Evolutionary conservation across 2,113 vertebrate species (phyloP).

Genomic region (Gavia stellata): DNA sequence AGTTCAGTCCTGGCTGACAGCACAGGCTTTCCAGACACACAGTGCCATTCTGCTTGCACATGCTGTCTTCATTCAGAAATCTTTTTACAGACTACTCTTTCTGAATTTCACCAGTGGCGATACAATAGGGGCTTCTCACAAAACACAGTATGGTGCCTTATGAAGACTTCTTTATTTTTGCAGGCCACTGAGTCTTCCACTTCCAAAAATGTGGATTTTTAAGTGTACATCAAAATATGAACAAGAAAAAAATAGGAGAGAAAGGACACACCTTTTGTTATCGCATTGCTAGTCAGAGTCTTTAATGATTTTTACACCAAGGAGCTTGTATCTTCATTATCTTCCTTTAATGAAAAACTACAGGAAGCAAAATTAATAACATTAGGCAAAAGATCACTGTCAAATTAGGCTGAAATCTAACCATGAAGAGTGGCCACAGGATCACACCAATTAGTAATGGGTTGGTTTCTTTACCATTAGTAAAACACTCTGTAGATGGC

Average conservation of each 20-base stretch:
- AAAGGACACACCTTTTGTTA: neutral
- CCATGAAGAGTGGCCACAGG: neutral
- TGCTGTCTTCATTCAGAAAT: neutral
- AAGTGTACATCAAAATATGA: neutral
- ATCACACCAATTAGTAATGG: neutral
- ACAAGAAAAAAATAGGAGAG: neutral
- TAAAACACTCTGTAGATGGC: neutral
- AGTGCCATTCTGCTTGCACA: neutral
- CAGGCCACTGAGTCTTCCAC: neutral
- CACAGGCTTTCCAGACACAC: neutral
- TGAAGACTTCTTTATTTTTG: neutral
- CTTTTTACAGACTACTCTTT: neutral
- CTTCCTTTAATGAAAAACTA: neutral
- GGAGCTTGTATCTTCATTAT: neutral
- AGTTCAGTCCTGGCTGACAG: neutral
- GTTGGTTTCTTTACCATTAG: neutral
- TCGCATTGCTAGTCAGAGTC: neutral
- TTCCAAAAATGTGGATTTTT: neutral
- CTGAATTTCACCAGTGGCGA: neutral
- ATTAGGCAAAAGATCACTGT: neutral
- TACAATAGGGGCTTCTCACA: neutral
- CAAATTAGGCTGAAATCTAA: conserved; percentile 21
- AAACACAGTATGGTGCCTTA: neutral
- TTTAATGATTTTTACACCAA: neutral
- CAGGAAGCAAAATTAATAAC: neutral